Percentiles rank a stretch among this genome's conserved stretches.
Conservation (phyloP, 1,140 invertebrate genomes). For the Pentalonia nigronervosa region DNA sequence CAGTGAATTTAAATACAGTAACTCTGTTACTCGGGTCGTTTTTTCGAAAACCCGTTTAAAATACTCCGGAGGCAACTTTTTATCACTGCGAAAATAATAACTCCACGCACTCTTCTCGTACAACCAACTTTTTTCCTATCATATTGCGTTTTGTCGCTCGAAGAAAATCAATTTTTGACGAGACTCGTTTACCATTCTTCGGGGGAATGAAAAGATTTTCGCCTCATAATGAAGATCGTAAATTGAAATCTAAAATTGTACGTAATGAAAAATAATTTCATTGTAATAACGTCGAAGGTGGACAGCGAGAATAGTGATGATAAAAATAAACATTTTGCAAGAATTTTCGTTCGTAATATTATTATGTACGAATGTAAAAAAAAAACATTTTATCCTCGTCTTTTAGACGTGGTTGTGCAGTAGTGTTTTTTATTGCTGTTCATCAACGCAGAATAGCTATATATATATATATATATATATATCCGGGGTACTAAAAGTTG, state of each 20-base stretch:
- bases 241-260: conserved; percentile 26
- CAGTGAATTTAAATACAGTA: conserved; percentile 38
- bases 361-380: background rate
- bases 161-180: conserved; percentile 7
- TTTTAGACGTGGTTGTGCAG: background rate
- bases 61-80: conserved; percentile 47
- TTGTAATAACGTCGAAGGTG: background rate
- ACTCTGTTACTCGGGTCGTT: conserved; percentile 13
- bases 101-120: background rate
- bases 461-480: too few relatives aligned
- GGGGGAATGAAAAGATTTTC: background rate
- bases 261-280: background rate
- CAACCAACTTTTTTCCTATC: background rate
- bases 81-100: conserved; percentile 37
- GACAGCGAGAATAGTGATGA: background rate
- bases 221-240: background rate
- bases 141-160: background rate
- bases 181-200: background rate
- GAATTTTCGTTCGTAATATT: background rate
- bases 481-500: too few relatives aligned
- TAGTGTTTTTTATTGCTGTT: too few relatives aligned
- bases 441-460: too few relatives aligned
- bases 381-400: background rate
- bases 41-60: conserved; percentile 46
- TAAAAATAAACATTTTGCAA: background rate